Conservation (phyloP, 2,113 vertebrate species). For the Thunnus maccoyii region DNA sequence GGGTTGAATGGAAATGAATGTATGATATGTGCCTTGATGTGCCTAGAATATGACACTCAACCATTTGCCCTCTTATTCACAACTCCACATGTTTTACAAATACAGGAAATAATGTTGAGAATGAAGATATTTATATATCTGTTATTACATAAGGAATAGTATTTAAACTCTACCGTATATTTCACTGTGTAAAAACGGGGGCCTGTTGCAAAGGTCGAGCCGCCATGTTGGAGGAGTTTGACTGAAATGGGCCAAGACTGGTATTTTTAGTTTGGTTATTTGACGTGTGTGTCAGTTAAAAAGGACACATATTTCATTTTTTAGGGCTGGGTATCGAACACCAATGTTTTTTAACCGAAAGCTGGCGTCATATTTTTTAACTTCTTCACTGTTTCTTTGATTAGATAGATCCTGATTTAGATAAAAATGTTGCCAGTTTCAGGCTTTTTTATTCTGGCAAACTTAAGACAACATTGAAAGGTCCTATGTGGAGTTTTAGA, state of each 20-base stretch:
- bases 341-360: no score
- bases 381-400: no score
- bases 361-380: no score
- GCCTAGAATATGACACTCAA: conserved; percentile 31
- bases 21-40: conserved; percentile 57
- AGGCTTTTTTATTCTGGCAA: no score
- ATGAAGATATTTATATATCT: conserved; percentile 40
- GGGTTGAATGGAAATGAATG: conserved; percentile 20
- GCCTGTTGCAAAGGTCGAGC: neutral
- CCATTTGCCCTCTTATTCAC: conserved; percentile 6
- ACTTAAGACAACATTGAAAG: no score
- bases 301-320: neutral
- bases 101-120: conserved; percentile 22
- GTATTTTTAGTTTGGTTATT: neutral
- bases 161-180: neutral
- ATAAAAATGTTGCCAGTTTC: no score
- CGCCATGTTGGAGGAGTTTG: neutral
- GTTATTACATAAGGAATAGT: conserved; percentile 21
- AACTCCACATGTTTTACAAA: neutral
- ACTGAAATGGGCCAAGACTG: no score
- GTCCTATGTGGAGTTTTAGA: no score
- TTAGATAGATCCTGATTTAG: no score
- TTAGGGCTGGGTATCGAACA: neutral
- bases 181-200: neutral
- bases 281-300: neutral